Conservation (phyloP, 2,888 invertebrate species). For the Galeruca laticollis region DNA sequence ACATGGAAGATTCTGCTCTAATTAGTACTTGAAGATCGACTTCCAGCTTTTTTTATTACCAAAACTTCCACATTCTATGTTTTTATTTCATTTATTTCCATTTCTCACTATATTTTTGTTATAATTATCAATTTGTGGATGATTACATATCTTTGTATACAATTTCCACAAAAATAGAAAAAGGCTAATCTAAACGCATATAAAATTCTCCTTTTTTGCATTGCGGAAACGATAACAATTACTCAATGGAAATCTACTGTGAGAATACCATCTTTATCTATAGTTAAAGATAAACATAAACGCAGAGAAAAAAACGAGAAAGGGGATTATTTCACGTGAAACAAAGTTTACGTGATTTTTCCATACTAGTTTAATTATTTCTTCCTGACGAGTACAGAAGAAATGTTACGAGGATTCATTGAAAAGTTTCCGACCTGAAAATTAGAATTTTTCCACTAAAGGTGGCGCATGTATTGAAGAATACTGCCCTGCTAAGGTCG, state of each 20-base stretch:
- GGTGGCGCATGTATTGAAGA: too few relatives aligned
- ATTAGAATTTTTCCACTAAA: too few relatives aligned
- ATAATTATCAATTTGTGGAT: not conserved
- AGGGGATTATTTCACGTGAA: not conserved
- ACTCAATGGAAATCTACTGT: not conserved
- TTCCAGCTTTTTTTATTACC: too few relatives aligned
- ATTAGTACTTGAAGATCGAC: too few relatives aligned
- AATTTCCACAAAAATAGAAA: not conserved
- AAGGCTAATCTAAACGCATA: not conserved
- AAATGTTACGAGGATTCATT: too few relatives aligned
- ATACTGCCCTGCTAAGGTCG: too few relatives aligned
- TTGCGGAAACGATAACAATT: conserved; percentile 3
- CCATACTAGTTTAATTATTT: too few relatives aligned
- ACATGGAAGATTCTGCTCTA: too few relatives aligned
- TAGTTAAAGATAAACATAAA: not conserved
- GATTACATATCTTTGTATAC: not conserved
- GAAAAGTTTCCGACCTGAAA: too few relatives aligned
- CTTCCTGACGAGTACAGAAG: too few relatives aligned
- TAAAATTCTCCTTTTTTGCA: not conserved
- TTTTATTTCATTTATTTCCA: too few relatives aligned
- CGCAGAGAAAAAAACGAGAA: not conserved
- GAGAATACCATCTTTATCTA: not conserved
- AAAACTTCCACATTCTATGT: not conserved
- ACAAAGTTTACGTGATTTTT: not conserved
- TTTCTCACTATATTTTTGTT: too few relatives aligned